Conservation (phyloP, 2,797 vertebrate species). For the Gorsachius magnificus region DNA sequence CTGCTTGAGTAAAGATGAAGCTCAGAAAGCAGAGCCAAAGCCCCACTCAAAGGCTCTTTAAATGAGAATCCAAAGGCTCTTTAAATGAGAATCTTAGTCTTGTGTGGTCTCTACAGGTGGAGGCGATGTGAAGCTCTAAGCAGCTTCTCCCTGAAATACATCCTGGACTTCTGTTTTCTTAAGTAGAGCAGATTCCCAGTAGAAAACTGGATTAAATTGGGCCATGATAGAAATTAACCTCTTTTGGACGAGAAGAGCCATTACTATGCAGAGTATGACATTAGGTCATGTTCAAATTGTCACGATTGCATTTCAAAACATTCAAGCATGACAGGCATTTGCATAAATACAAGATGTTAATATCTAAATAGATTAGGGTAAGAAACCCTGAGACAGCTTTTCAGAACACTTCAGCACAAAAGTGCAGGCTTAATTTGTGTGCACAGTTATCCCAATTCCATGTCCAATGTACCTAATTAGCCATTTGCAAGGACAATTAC, state of each 20-base stretch:
- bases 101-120: background rate
- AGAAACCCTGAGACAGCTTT: background rate
- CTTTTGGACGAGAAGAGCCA: background rate
- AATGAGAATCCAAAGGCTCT: background rate
- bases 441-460: background rate
- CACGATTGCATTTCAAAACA: background rate
- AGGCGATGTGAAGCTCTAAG: background rate
- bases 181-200: background rate
- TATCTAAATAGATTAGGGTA: background rate
- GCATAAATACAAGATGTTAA: background rate
- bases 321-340: background rate
- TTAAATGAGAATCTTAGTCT: background rate
- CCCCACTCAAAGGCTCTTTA: background rate
- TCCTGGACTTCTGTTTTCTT: background rate
- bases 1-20: background rate
- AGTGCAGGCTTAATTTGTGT: background rate
- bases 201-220: background rate
- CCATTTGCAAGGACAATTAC: background rate
- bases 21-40: background rate
- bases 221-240: background rate
- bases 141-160: background rate
- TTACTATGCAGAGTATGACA: background rate
- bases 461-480: background rate
- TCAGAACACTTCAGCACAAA: background rate
- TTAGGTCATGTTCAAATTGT: background rate